These are phyloP conservation scores for Pelecanus crispus DNA, from an alignment of 2,113 vertebrate genomes.

Conservation along the genomic window DNA sequence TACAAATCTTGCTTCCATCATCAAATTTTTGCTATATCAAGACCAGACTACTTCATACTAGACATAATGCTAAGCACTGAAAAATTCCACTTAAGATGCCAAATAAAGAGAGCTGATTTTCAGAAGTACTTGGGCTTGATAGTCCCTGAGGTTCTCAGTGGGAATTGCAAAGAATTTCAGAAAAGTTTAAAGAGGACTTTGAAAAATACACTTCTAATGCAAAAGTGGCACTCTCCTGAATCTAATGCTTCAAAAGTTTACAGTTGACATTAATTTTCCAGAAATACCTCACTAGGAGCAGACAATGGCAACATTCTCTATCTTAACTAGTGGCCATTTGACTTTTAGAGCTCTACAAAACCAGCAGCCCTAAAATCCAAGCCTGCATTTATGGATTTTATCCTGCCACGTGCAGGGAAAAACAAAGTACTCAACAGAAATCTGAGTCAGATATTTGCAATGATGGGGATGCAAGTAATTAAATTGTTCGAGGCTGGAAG, in stretches of 20 bases:
- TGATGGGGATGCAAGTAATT: fast-evolving
- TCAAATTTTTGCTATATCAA: background rate
- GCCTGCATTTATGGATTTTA: background rate
- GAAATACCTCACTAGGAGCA: background rate
- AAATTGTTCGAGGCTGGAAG: background rate
- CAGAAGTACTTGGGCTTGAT: background rate
- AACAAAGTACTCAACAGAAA: background rate
- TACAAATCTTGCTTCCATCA: background rate
- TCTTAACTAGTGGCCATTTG: background rate
- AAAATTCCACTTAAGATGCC: background rate
- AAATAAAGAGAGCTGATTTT: background rate
- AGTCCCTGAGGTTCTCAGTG: background rate
- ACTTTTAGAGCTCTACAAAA: background rate
- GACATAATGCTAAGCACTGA: background rate
- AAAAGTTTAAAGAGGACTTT: background rate
- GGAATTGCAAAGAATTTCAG: background rate
- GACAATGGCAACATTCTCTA: background rate
- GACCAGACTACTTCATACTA: background rate
- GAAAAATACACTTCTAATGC: background rate
- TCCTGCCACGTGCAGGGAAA: background rate
- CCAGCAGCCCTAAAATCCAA: background rate
- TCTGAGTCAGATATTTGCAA: background rate
- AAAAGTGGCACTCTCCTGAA: background rate
- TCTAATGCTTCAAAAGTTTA: background rate
- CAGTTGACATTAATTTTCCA: background rate